Conservation (phyloP, 1,140 invertebrate genomes). For the Homarus americanus region DNA sequence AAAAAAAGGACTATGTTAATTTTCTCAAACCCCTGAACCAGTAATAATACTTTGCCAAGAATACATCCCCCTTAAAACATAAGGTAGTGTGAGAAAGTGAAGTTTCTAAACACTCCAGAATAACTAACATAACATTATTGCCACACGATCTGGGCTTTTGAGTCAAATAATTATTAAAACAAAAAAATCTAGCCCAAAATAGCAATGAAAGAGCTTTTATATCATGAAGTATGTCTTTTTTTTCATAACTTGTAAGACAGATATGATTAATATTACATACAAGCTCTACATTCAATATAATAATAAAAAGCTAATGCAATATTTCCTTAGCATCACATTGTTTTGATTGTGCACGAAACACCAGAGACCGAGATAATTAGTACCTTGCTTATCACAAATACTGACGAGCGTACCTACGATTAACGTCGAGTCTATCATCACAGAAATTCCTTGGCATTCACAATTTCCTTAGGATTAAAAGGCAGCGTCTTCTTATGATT, state of each 20-base stretch:
- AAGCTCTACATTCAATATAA: background rate
- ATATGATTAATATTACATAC: background rate
- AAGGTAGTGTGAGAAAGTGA: background rate
- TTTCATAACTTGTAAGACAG: background rate
- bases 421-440: background rate
- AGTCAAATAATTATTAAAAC: background rate
- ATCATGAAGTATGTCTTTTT: background rate
- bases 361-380: background rate
- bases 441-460: constrained; percentile 11
- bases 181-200: background rate
- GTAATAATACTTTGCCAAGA: background rate
- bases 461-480: background rate
- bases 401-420: background rate
- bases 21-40: background rate
- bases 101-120: background rate
- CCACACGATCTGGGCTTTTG: background rate
- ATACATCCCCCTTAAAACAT: background rate
- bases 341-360: constrained; percentile 1
- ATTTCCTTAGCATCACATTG: background rate
- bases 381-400: background rate
- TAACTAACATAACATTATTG: background rate
- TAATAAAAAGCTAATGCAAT: background rate
- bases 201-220: background rate
- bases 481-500: background rate
- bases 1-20: background rate